A percentile compares a stretch with the other conserved stretches of the same genome.
Evolutionary conservation across 2,797 vertebrate species (phyloP).

Genomic region (Rhabdomys pumilio): DNA sequence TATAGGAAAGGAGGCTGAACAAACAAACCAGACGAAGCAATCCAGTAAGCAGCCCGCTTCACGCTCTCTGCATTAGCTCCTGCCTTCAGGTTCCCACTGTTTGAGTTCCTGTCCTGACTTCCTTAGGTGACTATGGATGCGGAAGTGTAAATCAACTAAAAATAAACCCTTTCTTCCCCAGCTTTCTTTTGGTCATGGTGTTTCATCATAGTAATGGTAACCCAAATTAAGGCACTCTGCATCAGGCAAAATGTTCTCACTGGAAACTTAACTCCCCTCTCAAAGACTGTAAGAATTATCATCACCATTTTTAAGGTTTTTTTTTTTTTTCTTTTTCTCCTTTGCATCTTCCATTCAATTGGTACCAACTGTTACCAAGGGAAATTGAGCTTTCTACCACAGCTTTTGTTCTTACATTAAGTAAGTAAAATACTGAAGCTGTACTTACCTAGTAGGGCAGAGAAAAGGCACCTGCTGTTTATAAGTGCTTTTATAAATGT

Average conservation of each 20-base stretch:
- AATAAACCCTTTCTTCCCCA: background rate
- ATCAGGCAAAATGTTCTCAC: background rate
- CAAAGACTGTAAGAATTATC: background rate
- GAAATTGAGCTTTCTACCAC: constrained; percentile 1
- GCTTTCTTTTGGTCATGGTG: background rate
- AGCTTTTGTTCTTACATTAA: background rate
- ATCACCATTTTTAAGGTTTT: background rate
- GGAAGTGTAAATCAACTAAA: background rate
- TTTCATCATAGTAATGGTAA: background rate
- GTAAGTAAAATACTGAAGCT: constrained; percentile 4
- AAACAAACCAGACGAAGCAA: background rate
- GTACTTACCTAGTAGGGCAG: background rate
- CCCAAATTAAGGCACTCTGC: background rate
- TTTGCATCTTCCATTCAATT: constrained; percentile 3
- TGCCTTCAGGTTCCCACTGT: background rate
- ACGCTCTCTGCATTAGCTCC: background rate
- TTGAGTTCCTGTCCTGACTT: background rate
- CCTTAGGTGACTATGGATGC: background rate
- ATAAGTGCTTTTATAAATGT: constrained; percentile 36
- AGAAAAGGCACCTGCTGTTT: constrained; percentile 37
- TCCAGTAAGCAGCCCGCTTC: background rate
- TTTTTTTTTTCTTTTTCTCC: background rate
- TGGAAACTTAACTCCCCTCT: background rate
- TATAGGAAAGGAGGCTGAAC: background rate
- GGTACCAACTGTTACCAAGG: background rate